These are phyloP conservation scores for Tiliacea aurago DNA, from an alignment of 2,888 invertebrate species.

Conservation along the genomic window DNA sequence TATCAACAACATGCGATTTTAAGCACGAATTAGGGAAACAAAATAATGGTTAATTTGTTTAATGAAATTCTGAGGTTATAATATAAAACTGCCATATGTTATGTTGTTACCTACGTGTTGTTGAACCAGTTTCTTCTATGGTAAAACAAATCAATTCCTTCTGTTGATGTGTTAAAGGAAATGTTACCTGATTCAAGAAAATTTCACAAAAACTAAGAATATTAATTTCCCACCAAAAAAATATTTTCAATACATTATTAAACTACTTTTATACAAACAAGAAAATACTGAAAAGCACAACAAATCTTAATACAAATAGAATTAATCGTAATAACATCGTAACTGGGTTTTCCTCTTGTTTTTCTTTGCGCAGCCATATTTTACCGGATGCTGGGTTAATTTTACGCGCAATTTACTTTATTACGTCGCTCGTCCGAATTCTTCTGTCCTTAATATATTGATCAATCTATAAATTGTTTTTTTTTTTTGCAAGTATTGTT, in stretches of 20 bases:
- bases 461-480: conserved; percentile 58
- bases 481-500: conserved; percentile 22
- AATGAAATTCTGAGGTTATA: no score
- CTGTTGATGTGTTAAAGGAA: no score
- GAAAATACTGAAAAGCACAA: conserved; percentile 34
- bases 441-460: conserved; percentile 69
- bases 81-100: no score
- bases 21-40: no score
- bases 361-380: conserved; percentile 63
- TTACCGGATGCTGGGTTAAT: conserved; percentile 70
- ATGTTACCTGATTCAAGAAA: background rate
- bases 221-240: background rate
- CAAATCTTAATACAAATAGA: conserved; percentile 47
- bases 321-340: conserved; percentile 51
- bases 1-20: no score
- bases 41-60: no score
- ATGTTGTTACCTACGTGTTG: no score
- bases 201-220: background rate
- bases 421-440: conserved; percentile 67
- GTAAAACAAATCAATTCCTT: background rate
- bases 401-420: conserved; percentile 76
- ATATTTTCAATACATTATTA: conserved; percentile 1
- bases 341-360: conserved; percentile 35
- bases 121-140: background rate
- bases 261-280: background rate